Evolutionary conservation across 2,797 vertebrate species (phyloP).

Genomic region (Chloroceryle inda): DNA sequence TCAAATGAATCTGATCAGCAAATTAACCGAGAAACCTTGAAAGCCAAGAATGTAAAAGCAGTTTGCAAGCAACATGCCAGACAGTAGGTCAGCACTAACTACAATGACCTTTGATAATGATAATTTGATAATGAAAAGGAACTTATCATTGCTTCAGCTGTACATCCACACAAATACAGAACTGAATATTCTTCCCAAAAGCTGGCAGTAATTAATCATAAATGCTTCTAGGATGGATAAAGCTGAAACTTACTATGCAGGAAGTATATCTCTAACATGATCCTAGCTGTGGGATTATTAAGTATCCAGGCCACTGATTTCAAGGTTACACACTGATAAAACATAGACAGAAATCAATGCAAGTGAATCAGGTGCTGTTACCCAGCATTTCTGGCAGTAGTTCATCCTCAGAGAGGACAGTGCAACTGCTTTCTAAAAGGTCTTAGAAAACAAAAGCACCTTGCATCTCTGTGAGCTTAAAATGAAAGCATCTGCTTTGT

Average conservation of each 20-base stretch:
- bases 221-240: neutral
- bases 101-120: neutral
- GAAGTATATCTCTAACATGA: neutral
- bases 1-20: neutral
- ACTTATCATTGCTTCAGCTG: neutral
- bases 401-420: neutral
- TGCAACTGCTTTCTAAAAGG: neutral
- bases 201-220: neutral
- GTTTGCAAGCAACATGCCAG: neutral
- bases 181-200: neutral
- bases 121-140: neutral
- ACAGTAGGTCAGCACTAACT: neutral
- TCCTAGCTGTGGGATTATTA: neutral
- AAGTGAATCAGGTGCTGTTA: neutral
- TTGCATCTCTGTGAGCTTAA: neutral
- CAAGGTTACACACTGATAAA: neutral
- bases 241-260: neutral
- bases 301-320: neutral
- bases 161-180: neutral
- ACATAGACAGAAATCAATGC: neutral
- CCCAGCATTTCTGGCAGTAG: neutral
- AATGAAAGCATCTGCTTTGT: neutral
- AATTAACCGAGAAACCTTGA: neutral
- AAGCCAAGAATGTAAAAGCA: neutral
- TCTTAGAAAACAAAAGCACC: neutral